Base-by-base conservation (phyloP, 2,797 vertebrate species). In the Fistularia tabacaria region DNA sequence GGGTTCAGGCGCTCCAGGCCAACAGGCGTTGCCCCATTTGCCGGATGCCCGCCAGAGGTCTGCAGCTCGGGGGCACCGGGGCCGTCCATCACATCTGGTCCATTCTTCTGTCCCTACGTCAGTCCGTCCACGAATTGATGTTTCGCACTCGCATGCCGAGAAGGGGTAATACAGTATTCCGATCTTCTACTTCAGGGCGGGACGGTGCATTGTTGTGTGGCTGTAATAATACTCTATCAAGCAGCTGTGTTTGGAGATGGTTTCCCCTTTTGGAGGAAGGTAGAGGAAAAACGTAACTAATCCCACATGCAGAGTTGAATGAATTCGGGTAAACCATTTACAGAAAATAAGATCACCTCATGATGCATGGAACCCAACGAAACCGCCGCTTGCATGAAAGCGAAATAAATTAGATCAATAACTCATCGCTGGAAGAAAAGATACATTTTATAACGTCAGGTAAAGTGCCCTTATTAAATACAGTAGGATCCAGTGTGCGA, bases 401-500 rank as follows among this genome's bases (percentile, higher is more conserved):
- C 10, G 10, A 10, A 40, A 40, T 40, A 40, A 40, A 40, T 40
- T 40, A 10, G 10, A 40, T 40, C 10, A 8, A 40, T 40, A 40
- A 40, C 8, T 40, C 39, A 40, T 8, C 12, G 43, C 25, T 59
- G 13, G 10, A 59, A 56, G 41, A 62, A n/a, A 58, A 6, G 0
- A 9, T 36, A 13, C 38, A 50, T 12, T 60, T 57, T 56, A 59
- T 8, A 42, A 10, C 52, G 46, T 8, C 43, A 49, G 39, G 12
- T 49, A 49, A 11, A 48, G 9, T 41, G 39, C 36, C 36, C 46
- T 69, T 57, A 7, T 25, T 25, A 25, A 25, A 57, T 74, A 69
- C 64, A 44, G 60, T 44, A 51, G 54, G 53, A 66, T 68, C 63
- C 41, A 42, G 45, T 55, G 66, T 52, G 38, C 46, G 62, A 59